Percentiles rank a stretch among this genome's conserved stretches.
Conservation (phyloP, 1,140 invertebrate genomes). For the Pentalonia nigronervosa region DNA sequence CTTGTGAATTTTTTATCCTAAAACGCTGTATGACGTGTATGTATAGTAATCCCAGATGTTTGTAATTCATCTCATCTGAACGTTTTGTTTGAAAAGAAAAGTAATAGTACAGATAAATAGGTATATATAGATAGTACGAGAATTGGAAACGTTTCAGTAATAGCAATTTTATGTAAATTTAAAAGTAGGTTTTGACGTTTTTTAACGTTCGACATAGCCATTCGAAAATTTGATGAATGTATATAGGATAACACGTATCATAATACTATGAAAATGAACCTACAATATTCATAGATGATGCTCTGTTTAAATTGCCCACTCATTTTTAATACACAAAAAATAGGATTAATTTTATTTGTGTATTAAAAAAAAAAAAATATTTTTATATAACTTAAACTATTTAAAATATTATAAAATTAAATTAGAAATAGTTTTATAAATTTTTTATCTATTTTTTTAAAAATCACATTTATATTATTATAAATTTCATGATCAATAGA, state of each 20-base stretch:
- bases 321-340: no score
- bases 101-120: not conserved
- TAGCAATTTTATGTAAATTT: constrained; percentile 16
- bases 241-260: not conserved
- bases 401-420: not conserved
- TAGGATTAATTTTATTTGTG: no score
- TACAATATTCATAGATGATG: not conserved
- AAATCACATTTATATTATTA: no score
- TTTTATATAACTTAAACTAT: not conserved
- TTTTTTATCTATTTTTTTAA: not conserved
- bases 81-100: not conserved
- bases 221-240: not conserved
- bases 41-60: not conserved
- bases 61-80: not conserved
- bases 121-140: not conserved
- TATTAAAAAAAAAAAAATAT: no score
- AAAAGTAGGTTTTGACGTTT: not conserved
- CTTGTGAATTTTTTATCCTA: not conserved
- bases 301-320: not conserved
- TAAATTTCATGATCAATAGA: no score
- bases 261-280: not conserved
- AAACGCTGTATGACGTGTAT: not conserved
- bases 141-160: not conserved
- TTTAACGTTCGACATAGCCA: not conserved
- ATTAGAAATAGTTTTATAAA: not conserved